Conservation (phyloP, 2,113 vertebrate genomes). For the Mus musculus region GRCm39 chr9:116166001-116166500, state of each 20-base stretch:
- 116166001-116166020: not conserved
- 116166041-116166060: not conserved
- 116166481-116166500: not conserved
- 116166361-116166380: not conserved
- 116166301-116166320: not conserved
- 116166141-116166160: not conserved
- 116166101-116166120: not conserved
- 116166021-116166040: not conserved
- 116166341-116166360: not conserved
- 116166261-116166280: not conserved
- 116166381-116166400: not conserved
- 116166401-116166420: not conserved
- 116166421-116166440: not conserved
- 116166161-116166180: not conserved
- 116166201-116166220: not conserved
- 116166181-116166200: not conserved
- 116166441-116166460: not conserved
- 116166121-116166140: not conserved
- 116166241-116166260: not conserved
- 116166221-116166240: not conserved
- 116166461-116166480: rapidly evolving
- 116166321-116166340: not conserved
- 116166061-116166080: not conserved
- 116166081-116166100: not conserved
- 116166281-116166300: not conserved